Evolutionary conservation across 1,140 invertebrate species (phyloP).

Genomic region (Ceratina australensis): DNA sequence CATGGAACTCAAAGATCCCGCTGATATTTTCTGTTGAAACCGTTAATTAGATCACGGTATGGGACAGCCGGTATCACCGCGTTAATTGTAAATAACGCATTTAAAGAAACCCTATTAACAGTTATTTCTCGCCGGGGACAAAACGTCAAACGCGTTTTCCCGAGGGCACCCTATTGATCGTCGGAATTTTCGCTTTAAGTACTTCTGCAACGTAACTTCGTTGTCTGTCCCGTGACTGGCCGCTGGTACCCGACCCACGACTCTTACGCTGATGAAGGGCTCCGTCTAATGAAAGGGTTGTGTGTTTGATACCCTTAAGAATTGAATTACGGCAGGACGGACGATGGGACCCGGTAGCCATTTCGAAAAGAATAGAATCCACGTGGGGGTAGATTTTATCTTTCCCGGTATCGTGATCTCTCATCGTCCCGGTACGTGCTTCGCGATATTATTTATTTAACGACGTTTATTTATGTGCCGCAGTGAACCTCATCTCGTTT

Average conservation of each 20-base stretch:
- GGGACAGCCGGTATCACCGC: too few relatives aligned
- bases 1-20: too few relatives aligned
- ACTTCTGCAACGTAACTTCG: slow-evolving; percentile 71
- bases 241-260: slow-evolving; percentile 38
- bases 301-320: slow-evolving; percentile 75
- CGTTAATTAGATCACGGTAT: too few relatives aligned
- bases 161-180: slow-evolving; percentile 60
- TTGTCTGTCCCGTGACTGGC: slow-evolving; percentile 52
- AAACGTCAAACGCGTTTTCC: slow-evolving; percentile 9
- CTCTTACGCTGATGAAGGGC: slow-evolving; percentile 72
- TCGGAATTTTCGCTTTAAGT: slow-evolving; percentile 70
- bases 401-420: slow-evolving; percentile 56
- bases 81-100: too few relatives aligned
- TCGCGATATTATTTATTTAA: slow-evolving; percentile 44
- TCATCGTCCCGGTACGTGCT: slow-evolving; percentile 28
- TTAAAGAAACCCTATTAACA: too few relatives aligned
- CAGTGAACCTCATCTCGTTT: neutral
- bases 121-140: neutral
- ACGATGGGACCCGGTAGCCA: slow-evolving; percentile 51
- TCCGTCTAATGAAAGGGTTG: slow-evolving; percentile 74
- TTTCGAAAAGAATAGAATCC: slow-evolving; percentile 60
- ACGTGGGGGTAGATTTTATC: slow-evolving; percentile 51
- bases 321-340: slow-evolving; percentile 73
- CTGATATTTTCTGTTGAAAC: too few relatives aligned
- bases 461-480: slow-evolving; percentile 46